Evolutionary conservation across 1,140 invertebrate genomes (phyloP).

Genomic region (Bombus pyrosoma): DNA sequence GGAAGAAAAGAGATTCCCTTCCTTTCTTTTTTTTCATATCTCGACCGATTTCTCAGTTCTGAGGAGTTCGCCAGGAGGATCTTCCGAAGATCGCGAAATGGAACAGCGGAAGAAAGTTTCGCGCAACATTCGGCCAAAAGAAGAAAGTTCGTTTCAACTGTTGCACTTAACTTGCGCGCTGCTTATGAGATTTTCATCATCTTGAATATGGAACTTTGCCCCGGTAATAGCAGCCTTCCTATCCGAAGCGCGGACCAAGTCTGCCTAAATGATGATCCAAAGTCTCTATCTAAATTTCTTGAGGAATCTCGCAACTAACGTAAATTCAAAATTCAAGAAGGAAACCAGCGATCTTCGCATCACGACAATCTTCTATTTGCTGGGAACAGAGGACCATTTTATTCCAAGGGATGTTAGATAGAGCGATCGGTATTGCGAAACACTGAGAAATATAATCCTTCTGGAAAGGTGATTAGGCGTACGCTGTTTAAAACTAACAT

Average conservation of each 20-base stretch:
- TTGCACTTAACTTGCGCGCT: conserved; percentile 46
- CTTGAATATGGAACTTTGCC: conserved; percentile 45
- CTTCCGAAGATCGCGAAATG: neutral
- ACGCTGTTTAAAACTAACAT: no score
- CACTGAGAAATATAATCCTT: no score
- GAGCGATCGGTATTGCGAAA: no score
- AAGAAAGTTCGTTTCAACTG: conserved; percentile 54
- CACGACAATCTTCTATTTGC: neutral
- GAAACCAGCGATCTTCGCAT: neutral
- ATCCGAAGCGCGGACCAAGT: neutral
- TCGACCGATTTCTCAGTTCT: conserved; percentile 12
- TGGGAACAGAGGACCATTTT: neutral
- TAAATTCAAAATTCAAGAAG: neutral
- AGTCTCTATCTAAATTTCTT: neutral
- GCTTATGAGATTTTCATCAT: conserved; percentile 57
- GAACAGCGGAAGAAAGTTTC: conserved; percentile 28
- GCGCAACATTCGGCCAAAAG: conserved; percentile 3
- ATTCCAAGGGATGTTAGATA: neutral
- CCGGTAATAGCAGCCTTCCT: neutral
- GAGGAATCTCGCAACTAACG: neutral
- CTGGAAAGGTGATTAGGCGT: fast-evolving
- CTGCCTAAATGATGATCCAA: neutral
- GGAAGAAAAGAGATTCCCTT: neutral
- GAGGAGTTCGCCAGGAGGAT: neutral
- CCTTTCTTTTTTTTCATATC: neutral